Conservation (phyloP, 2,888 invertebrate species). For the Caenorhabditis sp. region DNA sequence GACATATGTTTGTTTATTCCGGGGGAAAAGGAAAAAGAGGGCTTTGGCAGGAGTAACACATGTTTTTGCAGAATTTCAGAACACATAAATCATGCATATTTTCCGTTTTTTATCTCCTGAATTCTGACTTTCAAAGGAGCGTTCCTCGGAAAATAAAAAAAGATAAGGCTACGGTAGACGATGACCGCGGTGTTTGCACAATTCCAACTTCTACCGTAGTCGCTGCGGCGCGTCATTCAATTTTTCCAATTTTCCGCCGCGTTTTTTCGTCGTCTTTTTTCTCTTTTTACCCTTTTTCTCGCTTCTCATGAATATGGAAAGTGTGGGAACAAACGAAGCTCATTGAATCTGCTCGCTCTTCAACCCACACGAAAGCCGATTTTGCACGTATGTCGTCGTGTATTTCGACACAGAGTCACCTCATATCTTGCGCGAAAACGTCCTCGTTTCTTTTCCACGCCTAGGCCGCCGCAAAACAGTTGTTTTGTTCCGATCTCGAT, state of each 20-base stretch:
- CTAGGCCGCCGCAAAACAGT: not conserved
- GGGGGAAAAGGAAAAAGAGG: not conserved
- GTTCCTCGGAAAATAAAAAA: no score
- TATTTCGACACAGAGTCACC: not conserved
- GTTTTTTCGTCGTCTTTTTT: not conserved
- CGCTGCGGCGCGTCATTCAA: no score
- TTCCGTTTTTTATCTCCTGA: no score
- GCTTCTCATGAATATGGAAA: not conserved
- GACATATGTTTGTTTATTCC: constrained; percentile 19
- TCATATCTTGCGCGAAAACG: not conserved
- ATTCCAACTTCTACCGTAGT: no score
- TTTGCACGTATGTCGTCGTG: not conserved
- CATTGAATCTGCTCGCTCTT: not conserved
- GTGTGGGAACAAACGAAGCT: not conserved
- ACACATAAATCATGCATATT: not conserved
- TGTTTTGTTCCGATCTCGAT: constrained; percentile 48
- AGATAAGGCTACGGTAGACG: not conserved
- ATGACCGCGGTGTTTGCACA: not conserved
- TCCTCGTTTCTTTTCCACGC: constrained; percentile 10
- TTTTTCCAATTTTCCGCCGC: no score
- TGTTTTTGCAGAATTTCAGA: not conserved
- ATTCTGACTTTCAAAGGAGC: no score
- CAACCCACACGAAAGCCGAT: not conserved
- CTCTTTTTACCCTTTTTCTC: not conserved
- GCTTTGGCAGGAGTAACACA: not conserved